Evolutionary conservation across 2,113 vertebrate species (phyloP).

Genomic region (Melanocharis versteri): DNA sequence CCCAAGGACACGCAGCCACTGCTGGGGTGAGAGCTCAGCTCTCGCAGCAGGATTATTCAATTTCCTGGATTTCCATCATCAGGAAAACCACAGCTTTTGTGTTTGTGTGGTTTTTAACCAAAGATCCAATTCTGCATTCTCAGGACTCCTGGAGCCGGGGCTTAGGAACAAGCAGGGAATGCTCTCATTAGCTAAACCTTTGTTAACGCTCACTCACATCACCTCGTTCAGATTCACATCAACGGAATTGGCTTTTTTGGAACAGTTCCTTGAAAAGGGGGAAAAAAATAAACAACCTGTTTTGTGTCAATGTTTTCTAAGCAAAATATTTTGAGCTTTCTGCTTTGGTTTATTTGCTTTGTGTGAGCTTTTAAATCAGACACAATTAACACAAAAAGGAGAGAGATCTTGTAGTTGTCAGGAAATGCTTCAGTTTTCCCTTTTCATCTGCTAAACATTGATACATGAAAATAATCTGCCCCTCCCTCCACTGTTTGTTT

Average conservation of each 20-base stretch:
- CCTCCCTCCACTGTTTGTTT: not conserved
- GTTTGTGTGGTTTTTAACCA: not conserved
- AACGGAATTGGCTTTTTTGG: not conserved
- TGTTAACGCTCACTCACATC: not conserved
- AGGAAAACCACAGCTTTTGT: not conserved
- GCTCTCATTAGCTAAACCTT: not conserved
- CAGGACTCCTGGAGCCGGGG: not conserved
- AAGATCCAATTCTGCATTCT: not conserved
- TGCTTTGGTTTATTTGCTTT: not conserved
- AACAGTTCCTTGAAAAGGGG: not conserved
- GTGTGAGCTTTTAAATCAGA: not conserved
- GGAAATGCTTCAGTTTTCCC: not conserved
- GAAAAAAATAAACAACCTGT: not conserved
- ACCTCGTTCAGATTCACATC: not conserved
- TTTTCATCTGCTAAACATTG: not conserved
- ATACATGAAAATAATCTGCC: not conserved
- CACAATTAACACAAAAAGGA: not conserved
- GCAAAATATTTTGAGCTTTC: slow-evolving; percentile 8
- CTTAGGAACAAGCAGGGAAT: not conserved
- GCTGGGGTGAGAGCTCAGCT: accelerated
- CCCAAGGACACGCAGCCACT: not conserved
- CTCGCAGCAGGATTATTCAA: not conserved
- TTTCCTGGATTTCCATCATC: not conserved
- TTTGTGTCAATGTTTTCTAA: not conserved
- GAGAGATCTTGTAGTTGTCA: not conserved